phyloP scores from a whole-genome alignment of 2,888 invertebrate genomes.

The Baccha elongata region DNA sequence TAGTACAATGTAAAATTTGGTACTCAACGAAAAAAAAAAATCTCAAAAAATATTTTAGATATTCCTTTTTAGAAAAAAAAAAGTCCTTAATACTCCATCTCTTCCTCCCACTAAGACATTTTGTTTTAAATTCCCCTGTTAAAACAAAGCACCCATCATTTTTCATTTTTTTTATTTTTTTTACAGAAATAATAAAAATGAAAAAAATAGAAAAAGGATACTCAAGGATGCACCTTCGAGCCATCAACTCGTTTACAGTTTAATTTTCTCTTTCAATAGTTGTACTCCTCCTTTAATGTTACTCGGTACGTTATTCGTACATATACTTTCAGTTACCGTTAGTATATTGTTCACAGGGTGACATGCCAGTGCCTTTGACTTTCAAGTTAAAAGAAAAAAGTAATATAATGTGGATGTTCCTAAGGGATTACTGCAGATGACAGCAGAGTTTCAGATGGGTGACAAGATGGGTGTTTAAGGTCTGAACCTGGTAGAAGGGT shows the following conservation, averaged over 20 bases:
- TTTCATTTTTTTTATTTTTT: conserved; percentile 17
- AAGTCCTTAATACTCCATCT: conserved; percentile 24
- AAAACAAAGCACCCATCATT: conserved; percentile 45
- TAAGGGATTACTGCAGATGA: conserved; percentile 61
- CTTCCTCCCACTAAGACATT: neutral
- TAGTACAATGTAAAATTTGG: conserved; percentile 15
- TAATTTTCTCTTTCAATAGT: conserved; percentile 50
- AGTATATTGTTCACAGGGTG: conserved; percentile 55
- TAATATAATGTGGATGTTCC: conserved; percentile 62
- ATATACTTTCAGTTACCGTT: conserved; percentile 20
- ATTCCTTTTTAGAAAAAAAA: conserved; percentile 8
- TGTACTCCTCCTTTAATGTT: conserved; percentile 4
- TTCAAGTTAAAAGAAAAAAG: conserved; percentile 44
- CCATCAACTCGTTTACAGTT: conserved; percentile 59
- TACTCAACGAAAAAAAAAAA: neutral
- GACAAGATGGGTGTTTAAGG: neutral
- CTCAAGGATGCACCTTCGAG: conserved; percentile 65
- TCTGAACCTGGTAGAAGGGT: neutral
- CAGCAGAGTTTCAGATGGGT: conserved; percentile 13
- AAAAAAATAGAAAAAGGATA: conserved; percentile 16
- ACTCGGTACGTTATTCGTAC: neutral
- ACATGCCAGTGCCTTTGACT: conserved; percentile 67
- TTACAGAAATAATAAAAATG: conserved; percentile 3
- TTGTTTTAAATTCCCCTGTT: conserved; percentile 30
- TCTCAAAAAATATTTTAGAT: conserved; percentile 5